Conservation (phyloP, 2,888 invertebrate genomes). For the Harmothoe impar region DNA sequence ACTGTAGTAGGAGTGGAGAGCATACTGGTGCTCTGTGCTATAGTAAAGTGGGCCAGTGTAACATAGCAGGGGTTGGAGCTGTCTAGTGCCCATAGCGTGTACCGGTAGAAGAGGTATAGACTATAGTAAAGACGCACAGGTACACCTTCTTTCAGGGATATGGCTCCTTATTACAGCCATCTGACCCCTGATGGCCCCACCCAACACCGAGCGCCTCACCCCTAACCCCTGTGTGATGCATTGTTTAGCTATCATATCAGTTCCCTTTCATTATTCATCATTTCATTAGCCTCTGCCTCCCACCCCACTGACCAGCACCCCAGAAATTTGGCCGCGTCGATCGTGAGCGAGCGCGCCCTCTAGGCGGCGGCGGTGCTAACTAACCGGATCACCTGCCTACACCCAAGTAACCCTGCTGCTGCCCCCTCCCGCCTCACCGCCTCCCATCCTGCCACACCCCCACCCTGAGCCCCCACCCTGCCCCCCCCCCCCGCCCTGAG, state of each 20-base stretch:
- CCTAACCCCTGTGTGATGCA: slow-evolving; percentile 37
- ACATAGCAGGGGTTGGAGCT: too few relatives aligned
- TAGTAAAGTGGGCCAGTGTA: too few relatives aligned
- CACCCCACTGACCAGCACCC: slow-evolving; percentile 8
- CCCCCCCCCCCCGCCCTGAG: background rate
- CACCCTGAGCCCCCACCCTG: background rate
- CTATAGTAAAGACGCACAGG: background rate
- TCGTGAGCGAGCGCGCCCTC: slow-evolving; percentile 12
- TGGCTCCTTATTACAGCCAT: background rate
- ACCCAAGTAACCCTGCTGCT: background rate
- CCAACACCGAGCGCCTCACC: background rate
- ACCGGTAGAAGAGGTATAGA: too few relatives aligned
- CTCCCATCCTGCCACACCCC: background rate
- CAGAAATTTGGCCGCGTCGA: background rate
- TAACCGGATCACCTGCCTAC: slow-evolving; percentile 26
- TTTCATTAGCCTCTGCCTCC: slow-evolving; percentile 27
- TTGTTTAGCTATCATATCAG: slow-evolving; percentile 37
- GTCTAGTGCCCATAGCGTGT: too few relatives aligned
- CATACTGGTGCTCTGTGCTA: too few relatives aligned
- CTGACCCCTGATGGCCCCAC: background rate
- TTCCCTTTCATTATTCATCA: slow-evolving; percentile 46
- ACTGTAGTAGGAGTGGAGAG: background rate
- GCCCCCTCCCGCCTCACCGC: background rate
- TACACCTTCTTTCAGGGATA: background rate
- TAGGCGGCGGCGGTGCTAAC: background rate